These are phyloP conservation scores for Athalia circularis DNA, from an alignment of 2,888 invertebrate species.

Conservation along the genomic window DNA sequence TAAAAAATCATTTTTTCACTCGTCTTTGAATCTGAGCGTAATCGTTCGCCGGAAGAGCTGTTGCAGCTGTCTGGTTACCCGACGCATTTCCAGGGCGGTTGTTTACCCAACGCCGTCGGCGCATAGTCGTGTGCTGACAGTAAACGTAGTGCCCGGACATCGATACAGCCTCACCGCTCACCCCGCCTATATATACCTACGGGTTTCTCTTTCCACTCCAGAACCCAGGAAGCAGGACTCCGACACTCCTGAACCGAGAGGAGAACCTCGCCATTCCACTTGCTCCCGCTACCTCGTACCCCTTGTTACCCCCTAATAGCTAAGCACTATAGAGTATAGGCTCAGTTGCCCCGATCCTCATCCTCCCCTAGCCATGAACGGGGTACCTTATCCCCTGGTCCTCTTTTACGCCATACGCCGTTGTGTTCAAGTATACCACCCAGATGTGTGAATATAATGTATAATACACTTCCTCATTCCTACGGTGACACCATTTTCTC, in stretches of 20 bases:
- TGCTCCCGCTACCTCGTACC: background rate
- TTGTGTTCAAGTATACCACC: too few relatives aligned
- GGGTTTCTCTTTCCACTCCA: constrained; percentile 3
- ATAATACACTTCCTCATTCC: background rate
- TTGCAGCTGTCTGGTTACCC: background rate
- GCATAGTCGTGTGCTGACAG: constrained; percentile 3
- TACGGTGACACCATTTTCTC: background rate
- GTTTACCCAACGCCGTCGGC: constrained; percentile 1
- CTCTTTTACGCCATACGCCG: background rate
- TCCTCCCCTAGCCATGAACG: background rate
- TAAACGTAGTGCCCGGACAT: constrained; percentile 6
- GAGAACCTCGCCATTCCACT: background rate
- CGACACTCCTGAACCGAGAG: background rate
- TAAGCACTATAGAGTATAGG: constrained; percentile 3
- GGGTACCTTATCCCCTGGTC: background rate
- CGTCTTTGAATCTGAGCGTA: too few relatives aligned
- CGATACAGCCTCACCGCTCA: constrained; percentile 6
- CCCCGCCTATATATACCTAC: background rate
- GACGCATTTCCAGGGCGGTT: background rate
- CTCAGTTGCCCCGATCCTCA: background rate
- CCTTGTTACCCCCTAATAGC: constrained; percentile 2
- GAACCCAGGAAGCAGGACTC: constrained; percentile 3
- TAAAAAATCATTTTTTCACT: too few relatives aligned
- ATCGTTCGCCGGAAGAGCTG: background rate
- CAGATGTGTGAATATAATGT: too few relatives aligned